These are phyloP conservation scores for Phataginus tetradactyla DNA, from an alignment of 2,797 vertebrate species.

Conservation along the genomic window DNA sequence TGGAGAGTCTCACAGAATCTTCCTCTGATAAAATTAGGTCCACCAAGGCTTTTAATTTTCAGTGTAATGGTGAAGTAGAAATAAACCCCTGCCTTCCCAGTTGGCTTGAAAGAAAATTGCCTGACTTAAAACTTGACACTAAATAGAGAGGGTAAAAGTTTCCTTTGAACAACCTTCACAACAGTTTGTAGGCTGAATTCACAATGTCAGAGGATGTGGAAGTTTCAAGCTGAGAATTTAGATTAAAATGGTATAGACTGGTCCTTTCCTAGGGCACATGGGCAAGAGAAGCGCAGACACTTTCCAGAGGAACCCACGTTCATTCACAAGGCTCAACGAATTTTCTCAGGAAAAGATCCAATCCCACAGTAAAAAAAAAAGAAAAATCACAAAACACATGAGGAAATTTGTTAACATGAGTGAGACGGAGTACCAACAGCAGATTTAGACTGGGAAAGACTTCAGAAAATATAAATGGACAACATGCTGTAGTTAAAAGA, in stretches of 20 bases:
- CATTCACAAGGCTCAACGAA: not conserved
- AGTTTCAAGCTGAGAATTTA: not conserved
- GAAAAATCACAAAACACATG: not conserved
- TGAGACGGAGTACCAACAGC: not conserved
- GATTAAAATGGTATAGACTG: not conserved
- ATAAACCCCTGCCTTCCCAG: not conserved
- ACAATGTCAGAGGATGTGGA: not conserved
- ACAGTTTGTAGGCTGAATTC: not conserved
- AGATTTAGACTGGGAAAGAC: not conserved
- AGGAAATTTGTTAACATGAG: not conserved
- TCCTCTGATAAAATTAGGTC: not conserved
- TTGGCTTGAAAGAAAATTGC: not conserved
- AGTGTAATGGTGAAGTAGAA: not conserved
- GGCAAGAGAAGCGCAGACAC: not conserved
- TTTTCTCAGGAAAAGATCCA: slow-evolving; percentile 5
- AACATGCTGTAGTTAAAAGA: not conserved
- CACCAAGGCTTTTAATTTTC: not conserved
- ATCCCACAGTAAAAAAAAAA: not conserved
- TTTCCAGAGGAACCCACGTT: not conserved
- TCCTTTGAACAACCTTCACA: not conserved
- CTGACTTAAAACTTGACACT: not conserved
- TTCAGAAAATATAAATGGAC: not conserved
- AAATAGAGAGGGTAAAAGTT: not conserved
- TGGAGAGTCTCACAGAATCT: not conserved
- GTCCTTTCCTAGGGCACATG: not conserved